These are phyloP conservation scores for Chrosomus eos DNA, from an alignment of 2,797 vertebrate species.

Conservation along the genomic window DNA sequence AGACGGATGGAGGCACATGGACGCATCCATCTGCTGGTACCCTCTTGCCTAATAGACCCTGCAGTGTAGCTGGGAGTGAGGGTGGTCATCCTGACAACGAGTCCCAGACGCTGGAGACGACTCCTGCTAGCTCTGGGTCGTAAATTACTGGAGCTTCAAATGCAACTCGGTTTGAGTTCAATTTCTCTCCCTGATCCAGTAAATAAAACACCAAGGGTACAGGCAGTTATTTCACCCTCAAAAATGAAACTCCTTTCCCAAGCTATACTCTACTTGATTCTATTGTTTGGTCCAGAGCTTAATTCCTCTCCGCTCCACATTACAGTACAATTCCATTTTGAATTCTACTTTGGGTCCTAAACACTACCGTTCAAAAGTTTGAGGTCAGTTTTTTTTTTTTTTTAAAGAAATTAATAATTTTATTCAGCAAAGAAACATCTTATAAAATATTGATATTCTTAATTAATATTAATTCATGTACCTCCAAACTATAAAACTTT, in stretches of 20 bases:
- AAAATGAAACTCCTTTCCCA: constrained; percentile 33
- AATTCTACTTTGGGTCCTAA: background rate
- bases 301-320: background rate
- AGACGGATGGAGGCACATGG: constrained; percentile 60
- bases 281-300: background rate
- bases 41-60: constrained; percentile 58
- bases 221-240: constrained; percentile 22
- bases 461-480: background rate
- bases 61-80: constrained; percentile 41
- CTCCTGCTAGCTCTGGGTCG: constrained; percentile 42
- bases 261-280: constrained; percentile 16
- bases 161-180: constrained; percentile 46
- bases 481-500: background rate
- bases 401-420: background rate
- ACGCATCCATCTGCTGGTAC: constrained; percentile 64
- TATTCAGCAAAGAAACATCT: background rate
- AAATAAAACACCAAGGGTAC: constrained; percentile 46
- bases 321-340: background rate
- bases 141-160: constrained; percentile 55
- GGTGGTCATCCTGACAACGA: constrained; percentile 54
- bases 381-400: no score
- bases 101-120: constrained; percentile 46
- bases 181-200: constrained; percentile 47
- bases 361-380: no score
- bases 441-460: background rate